Base-by-base conservation (phyloP, 2,888 invertebrate species). In the Campoplex nolae region DNA sequence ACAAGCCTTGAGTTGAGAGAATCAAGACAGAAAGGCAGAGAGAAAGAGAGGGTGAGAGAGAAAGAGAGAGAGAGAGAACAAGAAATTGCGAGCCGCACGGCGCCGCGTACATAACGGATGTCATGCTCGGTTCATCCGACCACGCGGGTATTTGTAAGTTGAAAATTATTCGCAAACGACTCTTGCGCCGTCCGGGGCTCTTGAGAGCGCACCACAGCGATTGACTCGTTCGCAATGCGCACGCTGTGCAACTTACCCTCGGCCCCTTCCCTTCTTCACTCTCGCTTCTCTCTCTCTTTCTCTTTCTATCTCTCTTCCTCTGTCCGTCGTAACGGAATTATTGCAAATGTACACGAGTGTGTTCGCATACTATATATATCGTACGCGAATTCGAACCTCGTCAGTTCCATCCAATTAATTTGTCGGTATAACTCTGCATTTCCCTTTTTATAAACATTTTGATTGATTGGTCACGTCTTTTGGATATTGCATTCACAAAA, bases 21-120 rank as follows among this genome's bases (percentile, higher is more conserved):
- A 67, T 78, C 74, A 74, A 78, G 82, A 68, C 51, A 71, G 79
- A 38, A 73, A 58, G 58, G 54, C 48, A 67, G 51, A 68, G 67
- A 73, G 86, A 83, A 82, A 78, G 70, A 71, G 84, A 78, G 81
- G 80, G 70, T 65, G 73, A 62, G 70, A 58, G 73, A 67, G 32
- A 23, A 38, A 67, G 51, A 23, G 54, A 51, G 76, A 83, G 75
- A 51, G 78, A 75, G 42, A 56, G 38, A 75, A 79, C 45, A 68
- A 83, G 83, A 85, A 80, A 84, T 82, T 75, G 87, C 78, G 84
- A 84, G 71, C 70, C 70, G 73, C 84, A 84, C 84, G 88, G 83
- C 86, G 85, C 87, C 85, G 86, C 88, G 85, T 87, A 87, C 88
- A 88, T 89, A 89, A 89, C 88, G 88, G 85, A 89, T 88, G 87